Conservation (phyloP, 2,888 invertebrate genomes). For the Dichetophora obliterata region DNA sequence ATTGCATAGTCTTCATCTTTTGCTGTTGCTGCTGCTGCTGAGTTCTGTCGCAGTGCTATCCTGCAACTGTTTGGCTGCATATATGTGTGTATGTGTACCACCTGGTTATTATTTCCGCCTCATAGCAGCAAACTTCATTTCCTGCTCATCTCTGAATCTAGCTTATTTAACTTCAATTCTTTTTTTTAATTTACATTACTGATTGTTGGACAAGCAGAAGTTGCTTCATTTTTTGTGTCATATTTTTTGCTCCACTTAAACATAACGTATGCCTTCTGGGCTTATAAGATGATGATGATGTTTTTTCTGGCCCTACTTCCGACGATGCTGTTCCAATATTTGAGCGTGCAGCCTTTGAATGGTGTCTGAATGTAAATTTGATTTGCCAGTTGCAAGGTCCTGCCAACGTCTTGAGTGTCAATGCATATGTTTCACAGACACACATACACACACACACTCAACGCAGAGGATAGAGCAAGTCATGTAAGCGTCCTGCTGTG, state of each 20-base stretch:
- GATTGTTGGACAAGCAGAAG: not conserved
- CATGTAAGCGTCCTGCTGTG: not conserved
- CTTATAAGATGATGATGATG: not conserved
- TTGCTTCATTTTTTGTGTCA: not conserved
- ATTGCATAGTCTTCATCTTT: not conserved
- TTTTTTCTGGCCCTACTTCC: not conserved
- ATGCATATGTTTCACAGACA: too few relatives aligned
- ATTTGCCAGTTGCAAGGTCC: not conserved
- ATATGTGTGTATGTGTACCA: not conserved
- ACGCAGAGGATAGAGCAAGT: too few relatives aligned
- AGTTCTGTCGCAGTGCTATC: not conserved
- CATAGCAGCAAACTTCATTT: conserved; percentile 15
- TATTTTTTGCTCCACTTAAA: not conserved
- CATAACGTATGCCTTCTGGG: conserved; percentile 12
- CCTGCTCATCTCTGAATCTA: not conserved
- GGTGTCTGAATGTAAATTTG: conserved; percentile 21
- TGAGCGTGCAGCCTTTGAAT: not conserved
- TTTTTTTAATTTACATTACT: not conserved
- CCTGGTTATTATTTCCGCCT: conserved; percentile 21
- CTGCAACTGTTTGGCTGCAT: not conserved
- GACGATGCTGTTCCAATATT: not conserved
- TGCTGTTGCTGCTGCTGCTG: not conserved
- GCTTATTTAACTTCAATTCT: not conserved
- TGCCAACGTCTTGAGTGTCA: not conserved
- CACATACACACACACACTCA: too few relatives aligned